Percentiles rank a stretch among this genome's conserved stretches.
Evolutionary conservation across 53 echinoderm and acorn worm genomes (phyloP).

Genomic region (Henricia sp.): DNA sequence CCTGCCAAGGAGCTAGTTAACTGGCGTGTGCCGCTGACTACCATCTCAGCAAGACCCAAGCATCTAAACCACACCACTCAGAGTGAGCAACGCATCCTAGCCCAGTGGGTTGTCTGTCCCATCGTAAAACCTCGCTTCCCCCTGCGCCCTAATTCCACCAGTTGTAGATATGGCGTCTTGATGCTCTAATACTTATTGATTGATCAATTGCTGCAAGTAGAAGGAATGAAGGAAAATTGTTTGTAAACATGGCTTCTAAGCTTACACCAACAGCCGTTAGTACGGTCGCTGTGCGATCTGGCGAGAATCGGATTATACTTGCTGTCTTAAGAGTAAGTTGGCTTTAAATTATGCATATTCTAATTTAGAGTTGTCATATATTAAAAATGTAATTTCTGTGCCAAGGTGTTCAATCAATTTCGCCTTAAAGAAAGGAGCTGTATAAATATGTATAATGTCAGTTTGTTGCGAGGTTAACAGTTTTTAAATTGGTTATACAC

Average conservation of each 20-base stretch:
- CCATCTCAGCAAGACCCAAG: slow-evolving; percentile 24
- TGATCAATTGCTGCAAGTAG: background rate
- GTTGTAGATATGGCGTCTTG: slow-evolving; percentile 51
- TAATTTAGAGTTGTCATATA: too few species aligned
- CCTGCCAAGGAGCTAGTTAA: slow-evolving; percentile 25
- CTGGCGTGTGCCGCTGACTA: slow-evolving; percentile 57
- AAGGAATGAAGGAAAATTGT: slow-evolving; percentile 24
- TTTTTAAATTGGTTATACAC: too few species aligned
- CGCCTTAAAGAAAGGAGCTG: too few species aligned
- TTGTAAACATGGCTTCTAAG: slow-evolving; percentile 50
- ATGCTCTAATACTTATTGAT: slow-evolving; percentile 41
- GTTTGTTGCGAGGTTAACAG: too few species aligned
- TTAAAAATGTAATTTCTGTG: too few species aligned
- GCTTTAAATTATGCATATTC: too few species aligned
- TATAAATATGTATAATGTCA: too few species aligned
- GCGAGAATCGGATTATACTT: slow-evolving; percentile 90
- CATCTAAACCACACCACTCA: background rate
- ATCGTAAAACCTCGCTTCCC: slow-evolving; percentile 28
- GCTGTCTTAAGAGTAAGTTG: slow-evolving; percentile 97
- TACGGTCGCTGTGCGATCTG: slow-evolving; percentile 95
- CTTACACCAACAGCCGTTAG: slow-evolving; percentile 85
- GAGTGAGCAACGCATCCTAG: slow-evolving; percentile 15
- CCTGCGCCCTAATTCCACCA: slow-evolving; percentile 56
- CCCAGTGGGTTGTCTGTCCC: slow-evolving; percentile 51
- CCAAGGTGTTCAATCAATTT: too few species aligned